Evolutionary conservation across 2,888 invertebrate genomes (phyloP), one percentile per base, ranked within the genome.

Genomic region (Pyrochroa serraticornis): DNA sequence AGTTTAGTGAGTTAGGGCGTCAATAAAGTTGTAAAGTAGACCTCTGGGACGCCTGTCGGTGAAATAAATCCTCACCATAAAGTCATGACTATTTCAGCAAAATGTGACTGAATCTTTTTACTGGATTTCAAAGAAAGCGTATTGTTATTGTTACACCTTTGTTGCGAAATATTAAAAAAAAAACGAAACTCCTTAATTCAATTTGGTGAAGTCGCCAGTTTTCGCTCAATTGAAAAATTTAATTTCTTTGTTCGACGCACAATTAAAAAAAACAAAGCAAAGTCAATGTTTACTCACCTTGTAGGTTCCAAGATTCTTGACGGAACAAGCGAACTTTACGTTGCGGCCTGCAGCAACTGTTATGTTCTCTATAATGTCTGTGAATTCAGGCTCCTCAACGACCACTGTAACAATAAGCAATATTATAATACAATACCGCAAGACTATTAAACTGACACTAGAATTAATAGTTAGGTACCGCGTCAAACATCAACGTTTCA

Each of bases 271-370:
- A 46, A 57, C 57, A 51, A 51, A 57, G 50, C 44, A 37, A 50
- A 33, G 53, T 64, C 48, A 59, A 54, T 59, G 49, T 59, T 48
- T 55, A 65, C 84, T 82, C 83, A 94, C 95, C 89, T 94, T 95
- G 78, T 92, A 94, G 38, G 90, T 88, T 70, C 93, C 94, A 60
- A 95, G 87, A 80, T 95, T 92, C 80, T 93, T 93, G 70, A 95
- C 95, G 34, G 92, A 91, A 81, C 95, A 95, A 51, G 93, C 91
- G 71, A 95, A 86, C 75, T 91, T 92, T 71, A 94, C 92, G 79
- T 89, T 92, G 68, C 94, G 86, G 65, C 95, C 95, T 60, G 93
- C 92, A 60, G 94, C 91, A 65, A 93, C 92, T 49, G 94, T 95
- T 71, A 92, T 90, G 81, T 95, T 95, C 78, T 92, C 91, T 73